phyloP scores from a whole-genome alignment of 2,113 vertebrate genomes.

The Melanocharis versteri region DNA sequence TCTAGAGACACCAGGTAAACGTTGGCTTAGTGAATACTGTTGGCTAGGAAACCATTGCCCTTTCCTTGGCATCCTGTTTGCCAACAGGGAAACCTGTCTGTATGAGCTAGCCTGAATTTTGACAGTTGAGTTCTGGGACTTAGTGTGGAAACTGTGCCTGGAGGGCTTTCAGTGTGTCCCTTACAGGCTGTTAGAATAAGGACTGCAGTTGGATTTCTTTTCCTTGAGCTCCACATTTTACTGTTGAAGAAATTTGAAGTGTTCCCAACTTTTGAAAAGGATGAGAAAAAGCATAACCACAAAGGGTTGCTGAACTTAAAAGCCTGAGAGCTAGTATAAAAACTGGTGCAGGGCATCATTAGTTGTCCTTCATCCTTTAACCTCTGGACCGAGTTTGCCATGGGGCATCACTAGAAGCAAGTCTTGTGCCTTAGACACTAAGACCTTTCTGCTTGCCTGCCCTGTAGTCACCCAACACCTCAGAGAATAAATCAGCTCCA shows the following conservation, averaged over 20 bases:
- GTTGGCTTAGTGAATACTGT: background rate
- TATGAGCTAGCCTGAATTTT: background rate
- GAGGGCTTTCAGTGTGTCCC: background rate
- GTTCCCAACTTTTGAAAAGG: background rate
- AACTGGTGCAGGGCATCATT: background rate
- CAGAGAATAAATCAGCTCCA: background rate
- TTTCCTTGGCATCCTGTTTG: background rate
- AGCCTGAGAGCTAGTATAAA: background rate
- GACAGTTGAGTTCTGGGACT: background rate
- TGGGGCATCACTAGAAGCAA: background rate
- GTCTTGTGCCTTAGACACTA: background rate
- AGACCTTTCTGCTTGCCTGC: background rate
- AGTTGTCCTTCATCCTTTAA: background rate
- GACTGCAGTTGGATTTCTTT: background rate
- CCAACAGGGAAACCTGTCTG: background rate
- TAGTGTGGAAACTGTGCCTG: background rate
- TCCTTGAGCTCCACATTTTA: background rate
- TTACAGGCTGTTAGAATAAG: background rate
- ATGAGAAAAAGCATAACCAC: background rate
- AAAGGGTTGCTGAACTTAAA: background rate
- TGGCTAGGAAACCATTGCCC: background rate
- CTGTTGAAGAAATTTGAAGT: background rate
- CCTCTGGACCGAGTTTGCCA: background rate
- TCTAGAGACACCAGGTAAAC: background rate
- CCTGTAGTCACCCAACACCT: background rate